Percentiles rank a stretch among this genome's conserved stretches.
Conservation (phyloP, 2,113 vertebrate species). For the Clarias gariepinus region DNA sequence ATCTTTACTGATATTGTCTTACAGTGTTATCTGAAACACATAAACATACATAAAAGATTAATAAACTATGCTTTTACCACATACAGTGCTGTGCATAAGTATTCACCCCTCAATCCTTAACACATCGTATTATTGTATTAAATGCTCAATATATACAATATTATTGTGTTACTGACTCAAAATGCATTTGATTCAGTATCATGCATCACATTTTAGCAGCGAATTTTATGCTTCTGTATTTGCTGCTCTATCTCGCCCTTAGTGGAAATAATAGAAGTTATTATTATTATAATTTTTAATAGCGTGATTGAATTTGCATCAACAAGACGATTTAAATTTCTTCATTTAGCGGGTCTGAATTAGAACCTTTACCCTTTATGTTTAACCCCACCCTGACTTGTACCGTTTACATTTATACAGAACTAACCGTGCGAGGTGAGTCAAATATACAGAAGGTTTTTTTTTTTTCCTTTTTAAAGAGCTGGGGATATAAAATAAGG, state of each 20-base stretch:
- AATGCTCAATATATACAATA: neutral
- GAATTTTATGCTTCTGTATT: neutral
- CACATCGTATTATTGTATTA: neutral
- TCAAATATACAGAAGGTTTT: neutral
- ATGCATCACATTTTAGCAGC: neutral
- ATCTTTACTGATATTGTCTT: no score
- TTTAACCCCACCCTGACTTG: neutral
- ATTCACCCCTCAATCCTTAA: neutral
- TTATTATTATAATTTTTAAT: no score
- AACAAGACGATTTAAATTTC: neutral
- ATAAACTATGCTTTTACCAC: neutral
- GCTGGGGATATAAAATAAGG: neutral
- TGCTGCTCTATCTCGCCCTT: neutral
- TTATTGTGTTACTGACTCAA: neutral
- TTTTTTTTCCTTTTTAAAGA: neutral
- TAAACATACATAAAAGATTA: neutral
- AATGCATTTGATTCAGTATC: neutral
- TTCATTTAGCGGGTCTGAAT: neutral
- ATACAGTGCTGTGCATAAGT: neutral
- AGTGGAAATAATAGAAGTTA: neutral
- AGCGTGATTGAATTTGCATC: no score
- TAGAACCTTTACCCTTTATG: neutral
- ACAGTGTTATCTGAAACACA: no score
- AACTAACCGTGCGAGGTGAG: neutral
- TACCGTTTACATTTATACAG: neutral